phyloP scores from a whole-genome alignment of 1,140 invertebrate species.

The Drosophila bocqueti region DNA sequence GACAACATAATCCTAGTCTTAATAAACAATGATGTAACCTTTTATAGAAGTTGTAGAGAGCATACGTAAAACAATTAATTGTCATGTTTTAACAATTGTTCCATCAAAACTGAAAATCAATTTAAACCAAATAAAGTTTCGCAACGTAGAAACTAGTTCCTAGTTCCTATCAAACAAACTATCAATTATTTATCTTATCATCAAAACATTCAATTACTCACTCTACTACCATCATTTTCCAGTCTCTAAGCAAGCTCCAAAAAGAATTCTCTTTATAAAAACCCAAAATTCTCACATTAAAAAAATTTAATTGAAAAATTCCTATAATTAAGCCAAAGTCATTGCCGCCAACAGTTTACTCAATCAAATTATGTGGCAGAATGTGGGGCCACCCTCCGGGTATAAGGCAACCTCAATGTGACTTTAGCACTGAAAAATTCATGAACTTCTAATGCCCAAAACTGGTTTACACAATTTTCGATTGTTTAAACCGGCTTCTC shows the following conservation, averaged over 20 bases:
- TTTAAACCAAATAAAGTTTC: background rate
- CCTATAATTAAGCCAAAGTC: conserved; percentile 20
- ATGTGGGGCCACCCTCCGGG: background rate
- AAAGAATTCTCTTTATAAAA: background rate
- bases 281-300: background rate
- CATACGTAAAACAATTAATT: background rate
- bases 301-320: conserved; percentile 28
- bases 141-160: background rate
- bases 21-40: conserved; percentile 4
- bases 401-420: conserved; percentile 30
- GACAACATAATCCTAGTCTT: background rate
- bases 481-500: conserved; percentile 59
- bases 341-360: conserved; percentile 5
- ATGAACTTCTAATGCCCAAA: conserved; percentile 58
- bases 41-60: background rate
- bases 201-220: background rate
- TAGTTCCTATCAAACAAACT: background rate
- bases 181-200: conserved; percentile 17
- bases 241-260: background rate
- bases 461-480: conserved; percentile 52
- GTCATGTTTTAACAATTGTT: background rate
- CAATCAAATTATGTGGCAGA: conserved; percentile 1
- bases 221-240: background rate
- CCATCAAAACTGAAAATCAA: background rate
- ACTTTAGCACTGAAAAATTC: conserved; percentile 56